Evolutionary conservation across 2,797 vertebrate species (phyloP).

Genomic region (Pipistrellus kuhlii): DNA sequence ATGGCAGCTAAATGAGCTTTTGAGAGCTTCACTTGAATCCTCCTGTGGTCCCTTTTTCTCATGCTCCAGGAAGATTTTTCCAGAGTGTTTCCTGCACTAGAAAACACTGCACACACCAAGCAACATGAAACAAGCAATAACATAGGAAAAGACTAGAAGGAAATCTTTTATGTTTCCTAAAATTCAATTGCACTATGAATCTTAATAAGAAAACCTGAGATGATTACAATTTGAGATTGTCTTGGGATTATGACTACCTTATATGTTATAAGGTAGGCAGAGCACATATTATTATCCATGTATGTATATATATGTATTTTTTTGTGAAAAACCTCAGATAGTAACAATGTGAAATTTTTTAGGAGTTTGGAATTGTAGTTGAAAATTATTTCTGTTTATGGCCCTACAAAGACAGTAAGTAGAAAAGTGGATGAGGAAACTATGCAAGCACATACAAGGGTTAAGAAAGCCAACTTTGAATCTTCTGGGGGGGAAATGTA

Average conservation of each 20-base stretch:
- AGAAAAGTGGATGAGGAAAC: background rate
- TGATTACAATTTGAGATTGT: slow-evolving; percentile 17
- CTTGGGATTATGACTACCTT: background rate
- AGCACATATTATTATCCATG: background rate
- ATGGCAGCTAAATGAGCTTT: background rate
- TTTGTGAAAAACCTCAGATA: slow-evolving; percentile 7
- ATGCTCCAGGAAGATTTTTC: background rate
- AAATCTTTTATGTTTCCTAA: slow-evolving; percentile 25
- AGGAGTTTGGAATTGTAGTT: background rate
- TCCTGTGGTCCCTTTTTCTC: background rate
- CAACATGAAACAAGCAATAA: background rate
- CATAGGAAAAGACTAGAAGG: background rate
- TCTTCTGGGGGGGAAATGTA: background rate
- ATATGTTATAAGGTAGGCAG: background rate
- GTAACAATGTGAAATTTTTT: background rate
- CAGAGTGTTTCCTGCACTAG: background rate
- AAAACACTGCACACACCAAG: slow-evolving; percentile 8
- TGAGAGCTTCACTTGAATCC: background rate
- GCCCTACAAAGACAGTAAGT: background rate
- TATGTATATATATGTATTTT: background rate
- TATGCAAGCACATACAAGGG: background rate
- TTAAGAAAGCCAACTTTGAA: background rate
- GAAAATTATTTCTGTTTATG: slow-evolving; percentile 42
- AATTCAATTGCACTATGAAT: slow-evolving; percentile 41
- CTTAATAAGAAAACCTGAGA: slow-evolving; percentile 34